These are phyloP conservation scores for Ailuropoda melanoleuca DNA, from an alignment of 2,113 vertebrate species.

Conservation along the genomic window DNA sequence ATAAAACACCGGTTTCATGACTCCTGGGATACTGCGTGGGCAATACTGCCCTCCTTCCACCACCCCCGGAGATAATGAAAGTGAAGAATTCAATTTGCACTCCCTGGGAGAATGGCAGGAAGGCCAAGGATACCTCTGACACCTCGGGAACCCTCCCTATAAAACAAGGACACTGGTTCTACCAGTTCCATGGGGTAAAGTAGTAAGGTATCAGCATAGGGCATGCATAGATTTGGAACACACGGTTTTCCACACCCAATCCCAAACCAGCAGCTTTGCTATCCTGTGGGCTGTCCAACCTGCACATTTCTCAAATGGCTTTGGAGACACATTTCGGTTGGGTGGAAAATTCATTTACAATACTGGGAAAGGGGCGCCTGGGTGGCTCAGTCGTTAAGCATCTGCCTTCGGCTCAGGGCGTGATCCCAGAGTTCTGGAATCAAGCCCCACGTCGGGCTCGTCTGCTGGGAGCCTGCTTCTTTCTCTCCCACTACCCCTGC, in stretches of 20 bases:
- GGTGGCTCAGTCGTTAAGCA: too few relatives aligned
- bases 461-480: too few relatives aligned
- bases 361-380: slow-evolving; percentile 15
- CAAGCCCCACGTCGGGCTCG: too few relatives aligned
- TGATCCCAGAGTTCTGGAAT: too few relatives aligned
- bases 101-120: neutral
- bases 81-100: slow-evolving; percentile 21
- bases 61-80: slow-evolving; percentile 1
- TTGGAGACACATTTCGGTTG: slow-evolving; percentile 10
- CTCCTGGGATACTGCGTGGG: slow-evolving; percentile 22
- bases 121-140: neutral
- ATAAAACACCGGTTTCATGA: slow-evolving; percentile 51
- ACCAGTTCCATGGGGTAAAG: neutral
- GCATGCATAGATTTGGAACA: neutral
- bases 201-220: neutral
- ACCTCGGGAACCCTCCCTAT: neutral
- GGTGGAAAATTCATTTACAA: slow-evolving; percentile 48
- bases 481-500: too few relatives aligned
- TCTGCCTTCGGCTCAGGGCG: too few relatives aligned
- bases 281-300: neutral
- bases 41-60: neutral
- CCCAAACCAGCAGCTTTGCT: neutral
- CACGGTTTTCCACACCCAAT: neutral
- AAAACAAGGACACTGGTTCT: slow-evolving; percentile 42
- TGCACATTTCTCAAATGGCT: slow-evolving; percentile 1